Percentiles rank a stretch among this genome's conserved stretches.
Evolutionary conservation across 2,113 vertebrate genomes (phyloP).

Genomic region (Pelusios castaneus): DNA sequence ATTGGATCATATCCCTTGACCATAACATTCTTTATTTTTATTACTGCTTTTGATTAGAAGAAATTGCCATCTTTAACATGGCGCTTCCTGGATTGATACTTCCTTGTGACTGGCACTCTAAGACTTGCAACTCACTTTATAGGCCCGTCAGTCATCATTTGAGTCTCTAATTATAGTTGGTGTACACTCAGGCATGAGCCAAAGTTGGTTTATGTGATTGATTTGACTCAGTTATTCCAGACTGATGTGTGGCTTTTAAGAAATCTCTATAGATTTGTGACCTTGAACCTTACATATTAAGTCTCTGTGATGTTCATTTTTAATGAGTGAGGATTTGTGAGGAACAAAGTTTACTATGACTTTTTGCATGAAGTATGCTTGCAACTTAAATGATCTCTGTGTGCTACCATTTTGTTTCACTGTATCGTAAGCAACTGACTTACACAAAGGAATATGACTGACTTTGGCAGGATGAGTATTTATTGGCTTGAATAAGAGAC

Average conservation of each 20-base stretch:
- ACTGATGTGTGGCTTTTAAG: not conserved
- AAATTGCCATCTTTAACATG: not conserved
- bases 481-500: constrained; percentile 11
- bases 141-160: constrained; percentile 10
- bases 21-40: not conserved
- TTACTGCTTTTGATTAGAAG: not conserved
- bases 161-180: constrained; percentile 5
- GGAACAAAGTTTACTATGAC: not conserved
- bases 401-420: not conserved
- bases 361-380: not conserved
- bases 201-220: not conserved
- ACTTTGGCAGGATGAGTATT: not conserved
- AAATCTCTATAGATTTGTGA: not conserved
- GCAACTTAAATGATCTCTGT: not conserved
- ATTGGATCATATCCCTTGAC: not conserved
- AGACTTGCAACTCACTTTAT: not conserved
- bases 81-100: not conserved
- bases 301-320: not conserved
- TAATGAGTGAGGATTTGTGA: not conserved
- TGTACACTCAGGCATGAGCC: accelerated
- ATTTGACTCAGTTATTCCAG: not conserved
- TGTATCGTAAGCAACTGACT: not conserved
- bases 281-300: not conserved
- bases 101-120: not conserved
- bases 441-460: not conserved